These are phyloP conservation scores for Cecropterus lyciades DNA, from an alignment of 1,140 invertebrate genomes.

Conservation along the genomic window DNA sequence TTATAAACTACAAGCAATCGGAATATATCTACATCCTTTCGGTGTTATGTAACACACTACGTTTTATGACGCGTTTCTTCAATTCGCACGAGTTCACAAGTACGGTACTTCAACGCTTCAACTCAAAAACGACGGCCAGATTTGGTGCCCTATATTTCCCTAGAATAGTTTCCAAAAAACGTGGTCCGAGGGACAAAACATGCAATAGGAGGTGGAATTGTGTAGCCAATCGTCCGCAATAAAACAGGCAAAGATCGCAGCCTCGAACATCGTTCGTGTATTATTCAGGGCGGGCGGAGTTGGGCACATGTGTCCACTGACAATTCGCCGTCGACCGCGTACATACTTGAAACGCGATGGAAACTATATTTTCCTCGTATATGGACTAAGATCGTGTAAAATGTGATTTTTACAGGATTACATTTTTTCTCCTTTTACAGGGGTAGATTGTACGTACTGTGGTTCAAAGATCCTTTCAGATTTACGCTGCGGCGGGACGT, in stretches of 20 bases:
- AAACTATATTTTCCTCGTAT: conserved; percentile 30
- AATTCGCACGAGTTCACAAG: neutral
- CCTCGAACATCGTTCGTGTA: conserved; percentile 64
- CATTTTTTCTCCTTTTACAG: conserved; percentile 10
- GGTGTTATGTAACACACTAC: no score
- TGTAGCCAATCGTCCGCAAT: conserved; percentile 71
- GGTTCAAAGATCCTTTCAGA: conserved; percentile 35
- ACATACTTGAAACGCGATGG: conserved; percentile 40
- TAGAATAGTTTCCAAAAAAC: conserved; percentile 28
- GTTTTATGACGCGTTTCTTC: neutral
- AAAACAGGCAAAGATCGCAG: conserved; percentile 68
- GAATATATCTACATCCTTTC: no score
- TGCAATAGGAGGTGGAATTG: conserved; percentile 45
- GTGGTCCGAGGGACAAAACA: conserved; percentile 30
- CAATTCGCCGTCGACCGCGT: conserved; percentile 55
- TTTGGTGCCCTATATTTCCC: conserved; percentile 19
- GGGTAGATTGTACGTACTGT: conserved; percentile 10
- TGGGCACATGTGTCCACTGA: conserved; percentile 71
- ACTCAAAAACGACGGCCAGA: neutral
- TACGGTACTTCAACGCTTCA: neutral
- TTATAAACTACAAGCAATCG: no score
- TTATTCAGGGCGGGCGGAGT: conserved; percentile 64
- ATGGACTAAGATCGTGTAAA: conserved; percentile 23
- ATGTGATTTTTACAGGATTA: conserved; percentile 27
- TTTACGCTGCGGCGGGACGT: conserved; percentile 42